Evolutionary conservation across 2,113 vertebrate genomes (phyloP), one percentile per base, ranked within the genome.

Genomic region (Phalacrocorax pelagicus): DNA sequence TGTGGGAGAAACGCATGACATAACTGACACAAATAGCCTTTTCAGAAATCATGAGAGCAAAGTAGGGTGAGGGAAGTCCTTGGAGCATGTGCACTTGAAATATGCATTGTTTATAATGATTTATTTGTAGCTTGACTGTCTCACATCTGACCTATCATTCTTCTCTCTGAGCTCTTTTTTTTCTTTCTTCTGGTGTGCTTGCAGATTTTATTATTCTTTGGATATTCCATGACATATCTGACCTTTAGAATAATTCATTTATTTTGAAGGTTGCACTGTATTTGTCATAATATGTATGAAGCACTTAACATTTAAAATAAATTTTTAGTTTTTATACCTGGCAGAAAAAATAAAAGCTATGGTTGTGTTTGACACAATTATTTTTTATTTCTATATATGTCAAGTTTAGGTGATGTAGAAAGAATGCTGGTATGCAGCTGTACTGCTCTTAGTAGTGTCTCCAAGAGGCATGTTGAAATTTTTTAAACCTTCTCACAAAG

Each of bases 221-320:
- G 15, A 32, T 83, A 63, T 44, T 91, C 30, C 19, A 23, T 77
- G 72, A 55, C 47, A 49, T 24, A 52, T 38, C 51, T 79, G 62
- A 95, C 91, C 88, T 96, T 96, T 95, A 79, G 47, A 83, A 74
- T 47, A 83, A 86, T 47, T 86, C 42, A 62, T 74, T 93, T 86
- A 86, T 55, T 86, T 88, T 65, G 71, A 80, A 70, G 36, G 57
- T 58, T 88, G 27, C 32, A 59, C n/a, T 86, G 20, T 75, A 54
- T 93, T 83, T 92, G 32, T 57, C 54, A 66, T 62, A 46, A 72
- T 62, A 78, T 29, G 9, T 67, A 72, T 44, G 38, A 81, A 85
- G 17, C 57, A 58, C 12, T 86, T 71, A 71, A 86, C 77, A 92
- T 92, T 93, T 83, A 92, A 80, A 69, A 82, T 32, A 72, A 51